phyloP scores from a whole-genome alignment of 30 jellyfish, hydroid and myxozoan genomes.

The Morbakka virulenta region DNA sequence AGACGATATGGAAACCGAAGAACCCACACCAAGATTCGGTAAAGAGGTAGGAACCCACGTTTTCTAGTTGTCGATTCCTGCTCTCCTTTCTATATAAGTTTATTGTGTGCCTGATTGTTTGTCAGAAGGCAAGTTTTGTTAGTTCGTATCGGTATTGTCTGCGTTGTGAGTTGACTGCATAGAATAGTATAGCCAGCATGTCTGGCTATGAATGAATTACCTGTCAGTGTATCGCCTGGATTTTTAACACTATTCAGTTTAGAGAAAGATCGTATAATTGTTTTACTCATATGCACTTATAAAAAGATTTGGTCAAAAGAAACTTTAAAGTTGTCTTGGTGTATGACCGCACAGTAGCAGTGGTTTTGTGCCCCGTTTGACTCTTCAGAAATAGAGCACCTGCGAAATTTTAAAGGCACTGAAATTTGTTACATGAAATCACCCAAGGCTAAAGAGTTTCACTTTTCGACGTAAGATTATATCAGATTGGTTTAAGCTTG shows the following conservation, averaged over 20 bases:
- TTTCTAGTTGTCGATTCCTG: not conserved
- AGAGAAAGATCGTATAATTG: too few relatives aligned
- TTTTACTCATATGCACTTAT: too few relatives aligned
- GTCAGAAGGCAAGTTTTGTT: not conserved
- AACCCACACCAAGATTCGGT: not conserved
- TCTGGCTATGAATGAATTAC: not conserved
- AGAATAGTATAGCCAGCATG: not conserved
- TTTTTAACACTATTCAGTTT: too few relatives aligned
- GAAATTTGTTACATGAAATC: not conserved
- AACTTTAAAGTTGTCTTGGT: not conserved
- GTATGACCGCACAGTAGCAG: not conserved
- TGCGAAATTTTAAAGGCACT: not conserved
- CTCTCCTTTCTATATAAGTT: not conserved
- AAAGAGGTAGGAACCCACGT: not conserved
- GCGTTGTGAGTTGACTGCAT: not conserved
- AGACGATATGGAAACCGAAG: not conserved
- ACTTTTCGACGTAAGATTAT: not conserved
- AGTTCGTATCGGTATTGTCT: not conserved
- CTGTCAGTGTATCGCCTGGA: not conserved
- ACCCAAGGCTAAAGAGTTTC: not conserved
- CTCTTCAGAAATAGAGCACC: not conserved
- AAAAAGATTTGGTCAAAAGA: too few relatives aligned
- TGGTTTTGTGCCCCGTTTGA: not conserved
- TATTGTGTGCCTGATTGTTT: not conserved
- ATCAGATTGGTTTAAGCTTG: too few relatives aligned